phyloP scores from a whole-genome alignment of 2,113 vertebrate species.

The Thamnophis sirtalis region DNA sequence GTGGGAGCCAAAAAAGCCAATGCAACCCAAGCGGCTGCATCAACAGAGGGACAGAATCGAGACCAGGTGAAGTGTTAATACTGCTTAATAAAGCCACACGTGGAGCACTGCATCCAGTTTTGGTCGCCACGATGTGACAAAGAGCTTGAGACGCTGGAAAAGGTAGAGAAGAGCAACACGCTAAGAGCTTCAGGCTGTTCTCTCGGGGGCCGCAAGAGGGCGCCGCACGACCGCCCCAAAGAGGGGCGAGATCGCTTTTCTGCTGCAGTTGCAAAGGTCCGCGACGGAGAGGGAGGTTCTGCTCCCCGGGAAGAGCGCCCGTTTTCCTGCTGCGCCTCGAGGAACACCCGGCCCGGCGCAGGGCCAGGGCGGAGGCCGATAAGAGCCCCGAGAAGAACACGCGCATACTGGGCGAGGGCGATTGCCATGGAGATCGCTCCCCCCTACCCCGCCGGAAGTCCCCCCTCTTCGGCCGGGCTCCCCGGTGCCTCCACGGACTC shows the following conservation, averaged over 20 bases:
- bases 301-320: background rate
- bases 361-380: no score
- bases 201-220: conserved; percentile 34
- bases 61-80: background rate
- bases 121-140: background rate
- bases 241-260: background rate
- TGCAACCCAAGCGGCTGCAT: background rate
- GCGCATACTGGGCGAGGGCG: background rate
- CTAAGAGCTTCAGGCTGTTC: accelerated
- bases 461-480: background rate
- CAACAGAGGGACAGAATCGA: background rate
- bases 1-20: background rate
- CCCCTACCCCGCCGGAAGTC: background rate
- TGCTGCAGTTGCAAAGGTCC: background rate
- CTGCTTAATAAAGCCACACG: background rate
- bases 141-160: background rate
- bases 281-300: background rate
- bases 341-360: background rate
- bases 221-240: conserved; percentile 7
- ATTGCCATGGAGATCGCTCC: background rate
- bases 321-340: background rate
- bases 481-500: background rate
- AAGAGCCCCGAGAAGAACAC: background rate
- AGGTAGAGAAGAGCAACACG: background rate
- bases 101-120: background rate